Conservation (phyloP, 2,113 vertebrate genomes). For the Gnathochromis pfefferi region DNA sequence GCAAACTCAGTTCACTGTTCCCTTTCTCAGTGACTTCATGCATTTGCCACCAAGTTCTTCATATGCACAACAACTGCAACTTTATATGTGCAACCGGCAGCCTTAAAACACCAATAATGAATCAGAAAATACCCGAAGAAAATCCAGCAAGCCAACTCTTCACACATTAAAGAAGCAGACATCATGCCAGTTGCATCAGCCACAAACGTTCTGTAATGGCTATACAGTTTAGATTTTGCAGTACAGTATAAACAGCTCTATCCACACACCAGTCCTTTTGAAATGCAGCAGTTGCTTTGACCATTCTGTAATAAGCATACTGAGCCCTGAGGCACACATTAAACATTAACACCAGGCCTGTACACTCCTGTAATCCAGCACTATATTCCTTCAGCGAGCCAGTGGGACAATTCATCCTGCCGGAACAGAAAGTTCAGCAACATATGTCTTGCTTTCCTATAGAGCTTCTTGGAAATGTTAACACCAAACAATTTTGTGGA, state of each 20-base stretch:
- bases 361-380: conserved; percentile 45
- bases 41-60: background rate
- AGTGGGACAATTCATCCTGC: background rate
- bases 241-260: conserved; percentile 30
- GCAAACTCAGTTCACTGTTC: background rate
- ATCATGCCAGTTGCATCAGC: conserved; percentile 42
- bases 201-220: conserved; percentile 12
- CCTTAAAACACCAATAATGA: conserved; percentile 4
- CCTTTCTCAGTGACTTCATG: background rate
- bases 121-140: conserved; percentile 36
- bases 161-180: conserved; percentile 40
- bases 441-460: background rate
- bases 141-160: conserved; percentile 16
- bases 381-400: conserved; percentile 25
- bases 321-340: conserved; percentile 43
- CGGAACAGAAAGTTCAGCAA: background rate
- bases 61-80: background rate
- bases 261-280: conserved; percentile 1
- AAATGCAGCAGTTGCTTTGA: conserved; percentile 54
- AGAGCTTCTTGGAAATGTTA: background rate
- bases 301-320: conserved; percentile 49
- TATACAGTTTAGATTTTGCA: conserved; percentile 33
- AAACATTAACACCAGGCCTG: conserved; percentile 59
- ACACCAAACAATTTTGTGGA: background rate
- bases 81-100: background rate